These are phyloP conservation scores for Tragelaphus imberbis DNA, from an alignment of 2,113 vertebrate species.

Conservation along the genomic window DNA sequence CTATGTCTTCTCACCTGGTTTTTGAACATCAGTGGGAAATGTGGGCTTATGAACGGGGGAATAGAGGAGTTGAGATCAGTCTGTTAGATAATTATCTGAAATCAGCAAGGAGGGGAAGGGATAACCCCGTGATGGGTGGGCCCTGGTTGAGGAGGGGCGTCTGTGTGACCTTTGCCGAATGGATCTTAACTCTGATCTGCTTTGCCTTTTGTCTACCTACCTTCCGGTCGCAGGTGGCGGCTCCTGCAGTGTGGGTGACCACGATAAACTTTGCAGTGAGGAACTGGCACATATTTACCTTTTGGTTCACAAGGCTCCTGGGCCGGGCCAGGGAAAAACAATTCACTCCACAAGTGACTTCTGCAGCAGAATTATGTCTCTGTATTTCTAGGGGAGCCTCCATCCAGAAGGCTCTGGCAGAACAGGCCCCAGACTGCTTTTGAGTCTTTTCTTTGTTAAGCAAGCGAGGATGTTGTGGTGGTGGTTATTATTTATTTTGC, in stretches of 20 bases:
- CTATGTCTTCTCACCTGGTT: neutral
- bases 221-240: accelerated
- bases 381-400: constrained; percentile 44
- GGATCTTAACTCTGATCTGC: neutral
- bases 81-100: neutral
- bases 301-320: neutral
- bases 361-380: constrained; percentile 43
- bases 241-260: neutral
- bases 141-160: neutral
- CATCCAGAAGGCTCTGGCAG: neutral
- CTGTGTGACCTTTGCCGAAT: neutral
- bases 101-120: neutral
- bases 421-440: constrained; percentile 37
- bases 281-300: constrained; percentile 28
- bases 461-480: neutral
- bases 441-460: constrained; percentile 46
- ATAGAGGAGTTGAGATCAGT: neutral
- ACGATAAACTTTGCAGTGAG: accelerated
- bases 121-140: neutral
- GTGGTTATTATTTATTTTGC: constrained; percentile 4
- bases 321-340: neutral
- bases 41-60: neutral
- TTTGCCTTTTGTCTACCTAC: neutral
- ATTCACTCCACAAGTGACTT: constrained; percentile 40
- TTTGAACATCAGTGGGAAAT: neutral